Conservation (phyloP, 2,888 invertebrate species). For the Cerastis leucographa region DNA sequence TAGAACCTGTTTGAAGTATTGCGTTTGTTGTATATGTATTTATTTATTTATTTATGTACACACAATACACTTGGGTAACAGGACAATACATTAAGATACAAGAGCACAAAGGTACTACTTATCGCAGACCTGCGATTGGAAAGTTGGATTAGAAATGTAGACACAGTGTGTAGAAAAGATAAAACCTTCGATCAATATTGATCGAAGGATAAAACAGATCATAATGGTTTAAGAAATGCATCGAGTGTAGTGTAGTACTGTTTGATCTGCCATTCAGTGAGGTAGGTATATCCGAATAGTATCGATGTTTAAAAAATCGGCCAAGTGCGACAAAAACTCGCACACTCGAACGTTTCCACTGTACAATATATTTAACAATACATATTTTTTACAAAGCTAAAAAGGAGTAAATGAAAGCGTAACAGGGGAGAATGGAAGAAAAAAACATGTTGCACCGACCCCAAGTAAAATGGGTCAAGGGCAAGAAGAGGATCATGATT, state of each 20-base stretch:
- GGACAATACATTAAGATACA: too few relatives aligned
- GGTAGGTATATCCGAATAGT: not conserved
- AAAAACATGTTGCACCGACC: not conserved
- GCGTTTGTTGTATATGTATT: not conserved
- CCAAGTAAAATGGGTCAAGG: not conserved
- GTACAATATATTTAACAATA: not conserved
- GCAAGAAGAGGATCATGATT: not conserved
- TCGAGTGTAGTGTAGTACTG: too few relatives aligned
- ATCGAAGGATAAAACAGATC: too few relatives aligned
- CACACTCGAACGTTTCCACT: not conserved
- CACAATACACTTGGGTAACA: too few relatives aligned
- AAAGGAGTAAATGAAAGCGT: not conserved
- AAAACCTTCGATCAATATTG: too few relatives aligned
- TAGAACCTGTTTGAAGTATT: slow-evolving; percentile 31
- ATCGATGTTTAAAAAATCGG: not conserved
- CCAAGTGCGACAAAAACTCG: not conserved
- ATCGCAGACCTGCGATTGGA: too few relatives aligned
- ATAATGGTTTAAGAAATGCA: too few relatives aligned
- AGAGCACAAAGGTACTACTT: too few relatives aligned
- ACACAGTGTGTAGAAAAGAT: too few relatives aligned
- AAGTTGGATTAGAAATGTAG: too few relatives aligned
- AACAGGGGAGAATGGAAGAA: not conserved
- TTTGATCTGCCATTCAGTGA: not conserved
- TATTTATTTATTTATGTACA: too few relatives aligned
- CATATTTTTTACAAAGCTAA: not conserved